Evolutionary conservation across 37 sponge, comb jelly and placozoan species (phyloP).

Genomic region (Ianthella basta): DNA sequence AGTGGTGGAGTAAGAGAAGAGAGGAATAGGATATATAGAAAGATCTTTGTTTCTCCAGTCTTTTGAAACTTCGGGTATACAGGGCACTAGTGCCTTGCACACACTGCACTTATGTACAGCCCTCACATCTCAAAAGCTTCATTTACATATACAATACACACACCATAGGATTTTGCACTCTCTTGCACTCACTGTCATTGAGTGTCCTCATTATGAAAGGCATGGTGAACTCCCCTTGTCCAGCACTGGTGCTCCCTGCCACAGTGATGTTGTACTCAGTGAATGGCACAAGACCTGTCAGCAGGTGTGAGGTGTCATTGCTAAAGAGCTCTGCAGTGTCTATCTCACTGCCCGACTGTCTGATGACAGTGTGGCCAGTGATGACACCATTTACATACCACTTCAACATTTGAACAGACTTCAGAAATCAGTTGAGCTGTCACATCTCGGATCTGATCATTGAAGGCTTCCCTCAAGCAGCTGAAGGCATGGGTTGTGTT

Average conservation of each 20-base stretch:
- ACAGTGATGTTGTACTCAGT: conserved; percentile 22
- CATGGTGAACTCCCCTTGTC: conserved; percentile 12
- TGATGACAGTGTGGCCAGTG: conserved; percentile 23
- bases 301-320: not conserved
- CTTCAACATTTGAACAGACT: too few relatives aligned
- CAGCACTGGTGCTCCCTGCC: conserved; percentile 35
- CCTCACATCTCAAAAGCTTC: too few relatives aligned
- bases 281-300: not conserved
- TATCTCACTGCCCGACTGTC: not conserved
- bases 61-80: too few relatives aligned
- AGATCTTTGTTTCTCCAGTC: too few relatives aligned
- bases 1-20: too few relatives aligned
- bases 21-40: too few relatives aligned
- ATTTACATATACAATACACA: not conserved
- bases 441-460: not conserved
- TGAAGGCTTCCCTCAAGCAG: too few relatives aligned
- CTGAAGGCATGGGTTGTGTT: too few relatives aligned
- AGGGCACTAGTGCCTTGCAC: too few relatives aligned
- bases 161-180: not conserved
- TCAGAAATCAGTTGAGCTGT: conserved; percentile 4
- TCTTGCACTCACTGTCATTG: conserved; percentile 48
- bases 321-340: not conserved
- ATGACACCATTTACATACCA: conserved; percentile 56
- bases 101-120: too few relatives aligned
- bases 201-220: not conserved